Evolutionary conservation across 2,113 vertebrate genomes (phyloP).

Genomic region (Rhadina sibilatrix): DNA sequence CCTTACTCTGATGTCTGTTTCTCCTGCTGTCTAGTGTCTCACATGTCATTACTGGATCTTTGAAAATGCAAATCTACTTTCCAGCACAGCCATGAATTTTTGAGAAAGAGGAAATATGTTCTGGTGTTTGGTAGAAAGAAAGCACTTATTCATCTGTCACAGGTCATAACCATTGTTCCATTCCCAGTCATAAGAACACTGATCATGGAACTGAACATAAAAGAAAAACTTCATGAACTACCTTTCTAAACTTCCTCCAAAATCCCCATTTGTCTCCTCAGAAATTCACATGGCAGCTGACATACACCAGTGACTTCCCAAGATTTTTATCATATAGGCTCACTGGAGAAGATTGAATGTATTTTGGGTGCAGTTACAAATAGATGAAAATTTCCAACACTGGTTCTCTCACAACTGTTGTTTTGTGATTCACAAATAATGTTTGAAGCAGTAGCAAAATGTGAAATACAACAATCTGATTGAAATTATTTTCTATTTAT

Average conservation of each 20-base stretch:
- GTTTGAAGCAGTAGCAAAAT: not conserved
- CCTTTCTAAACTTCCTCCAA: not conserved
- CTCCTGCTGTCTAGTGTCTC: not conserved
- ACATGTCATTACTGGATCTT: not conserved
- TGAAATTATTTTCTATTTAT: not conserved
- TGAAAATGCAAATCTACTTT: constrained; percentile 10
- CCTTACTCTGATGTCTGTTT: not conserved
- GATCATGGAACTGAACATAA: not conserved
- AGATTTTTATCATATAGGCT: not conserved
- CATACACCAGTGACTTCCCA: not conserved
- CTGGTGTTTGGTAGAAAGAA: constrained; percentile 2
- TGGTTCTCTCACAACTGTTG: not conserved
- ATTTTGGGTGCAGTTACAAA: not conserved
- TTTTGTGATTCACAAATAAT: not conserved
- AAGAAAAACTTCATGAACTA: not conserved
- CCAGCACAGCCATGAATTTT: not conserved
- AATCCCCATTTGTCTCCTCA: not conserved
- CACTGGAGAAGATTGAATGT: not conserved
- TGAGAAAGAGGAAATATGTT: constrained; percentile 9
- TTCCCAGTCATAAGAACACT: not conserved
- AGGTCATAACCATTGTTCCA: constrained; percentile 25
- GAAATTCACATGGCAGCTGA: not conserved
- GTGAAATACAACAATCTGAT: not conserved
- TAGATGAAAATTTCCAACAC: not conserved
- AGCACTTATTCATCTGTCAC: not conserved